Percentiles rank a stretch among this genome's conserved stretches.
Conservation (phyloP, 53 echinoderm and acorn worm genomes). For the Zoroaster sp. region DNA sequence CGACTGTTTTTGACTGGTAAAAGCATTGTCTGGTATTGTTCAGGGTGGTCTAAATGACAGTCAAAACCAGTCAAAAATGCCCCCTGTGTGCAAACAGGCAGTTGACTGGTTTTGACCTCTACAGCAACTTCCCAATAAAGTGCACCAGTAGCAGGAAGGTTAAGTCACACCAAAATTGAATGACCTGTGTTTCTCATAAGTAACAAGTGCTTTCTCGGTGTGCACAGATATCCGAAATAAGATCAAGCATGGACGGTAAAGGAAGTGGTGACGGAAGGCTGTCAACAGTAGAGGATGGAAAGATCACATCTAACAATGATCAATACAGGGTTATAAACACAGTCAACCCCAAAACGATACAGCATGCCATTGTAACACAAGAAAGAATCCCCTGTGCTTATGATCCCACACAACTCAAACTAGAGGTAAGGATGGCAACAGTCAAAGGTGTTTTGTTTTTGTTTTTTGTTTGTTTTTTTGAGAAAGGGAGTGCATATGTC, state of each 20-base stretch:
- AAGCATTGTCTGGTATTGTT: no score
- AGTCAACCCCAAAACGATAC: conserved; percentile 28
- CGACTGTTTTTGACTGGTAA: no score
- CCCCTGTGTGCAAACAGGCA: no score
- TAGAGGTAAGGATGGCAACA: conserved; percentile 51
- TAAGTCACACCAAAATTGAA: no score
- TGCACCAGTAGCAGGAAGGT: no score
- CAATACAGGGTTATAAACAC: conserved; percentile 15
- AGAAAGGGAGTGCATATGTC: no score
- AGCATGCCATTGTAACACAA: conserved; percentile 63
- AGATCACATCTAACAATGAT: conserved; percentile 9
- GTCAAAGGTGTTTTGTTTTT: not conserved
- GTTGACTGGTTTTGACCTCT: no score
- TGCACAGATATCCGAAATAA: not conserved
- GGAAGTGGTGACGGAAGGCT: not conserved
- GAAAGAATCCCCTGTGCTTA: conserved; percentile 74
- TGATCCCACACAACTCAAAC: conserved; percentile 72
- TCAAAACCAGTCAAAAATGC: no score
- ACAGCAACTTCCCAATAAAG: no score
- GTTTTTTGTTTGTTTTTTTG: not conserved
- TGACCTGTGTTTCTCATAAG: no score
- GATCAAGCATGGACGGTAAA: not conserved
- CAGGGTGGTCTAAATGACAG: no score
- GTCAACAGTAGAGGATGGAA: conserved; percentile 2
- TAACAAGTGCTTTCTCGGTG: no score